phyloP scores from a whole-genome alignment of 1,140 invertebrate genomes.

The Triops longicaudatus region DNA sequence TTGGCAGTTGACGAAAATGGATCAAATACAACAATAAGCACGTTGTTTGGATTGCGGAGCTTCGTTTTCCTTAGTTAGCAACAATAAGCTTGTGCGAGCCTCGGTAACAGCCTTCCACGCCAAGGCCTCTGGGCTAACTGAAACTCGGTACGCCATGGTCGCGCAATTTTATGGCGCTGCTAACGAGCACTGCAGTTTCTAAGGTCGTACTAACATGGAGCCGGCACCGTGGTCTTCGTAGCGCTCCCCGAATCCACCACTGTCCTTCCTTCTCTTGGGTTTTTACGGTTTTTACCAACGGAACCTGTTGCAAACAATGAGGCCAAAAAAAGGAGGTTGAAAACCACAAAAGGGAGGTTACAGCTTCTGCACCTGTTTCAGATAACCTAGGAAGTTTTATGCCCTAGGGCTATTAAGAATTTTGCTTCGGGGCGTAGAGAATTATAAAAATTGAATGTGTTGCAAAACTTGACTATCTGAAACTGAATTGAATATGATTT shows the following conservation, averaged over 20 bases:
- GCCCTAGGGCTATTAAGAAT: too few relatives aligned
- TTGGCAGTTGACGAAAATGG: neutral
- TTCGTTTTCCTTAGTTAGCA: neutral
- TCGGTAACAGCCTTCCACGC: neutral
- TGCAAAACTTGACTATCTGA: too few relatives aligned
- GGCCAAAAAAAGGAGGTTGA: neutral
- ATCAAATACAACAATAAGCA: neutral
- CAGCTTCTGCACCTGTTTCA: too few relatives aligned
- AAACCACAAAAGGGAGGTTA: too few relatives aligned
- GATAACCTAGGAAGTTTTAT: too few relatives aligned
- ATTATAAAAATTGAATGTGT: too few relatives aligned
- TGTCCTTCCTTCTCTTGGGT: neutral
- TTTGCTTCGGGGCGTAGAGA: too few relatives aligned
- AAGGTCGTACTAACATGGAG: neutral
- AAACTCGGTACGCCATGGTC: neutral
- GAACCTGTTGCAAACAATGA: neutral
- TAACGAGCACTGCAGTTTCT: neutral
- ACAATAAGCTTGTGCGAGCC: neutral
- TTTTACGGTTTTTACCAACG: neutral
- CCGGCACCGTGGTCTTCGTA: neutral
- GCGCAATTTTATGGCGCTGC: neutral
- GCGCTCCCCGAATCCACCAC: neutral
- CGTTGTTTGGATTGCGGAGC: neutral
- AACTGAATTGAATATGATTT: too few relatives aligned
- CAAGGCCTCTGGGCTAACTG: neutral